These are phyloP conservation scores for Calephelis nemesis DNA, from an alignment of 1,140 invertebrate species.

Conservation along the genomic window DNA sequence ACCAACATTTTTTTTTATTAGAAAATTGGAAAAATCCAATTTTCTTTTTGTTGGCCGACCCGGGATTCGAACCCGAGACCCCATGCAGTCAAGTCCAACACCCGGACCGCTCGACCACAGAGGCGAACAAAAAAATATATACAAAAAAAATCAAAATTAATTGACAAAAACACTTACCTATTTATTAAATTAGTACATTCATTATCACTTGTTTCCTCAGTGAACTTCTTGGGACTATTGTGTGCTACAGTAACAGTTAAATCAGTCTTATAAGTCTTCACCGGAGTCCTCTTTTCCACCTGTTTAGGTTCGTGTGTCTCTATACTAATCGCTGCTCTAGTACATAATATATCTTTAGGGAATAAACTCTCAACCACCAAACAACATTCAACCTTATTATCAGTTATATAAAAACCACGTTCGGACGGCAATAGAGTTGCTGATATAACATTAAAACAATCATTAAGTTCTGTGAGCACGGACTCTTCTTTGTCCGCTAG, in stretches of 20 bases:
- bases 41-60: no score
- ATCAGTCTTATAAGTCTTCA: slow-evolving; percentile 78
- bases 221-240: slow-evolving; percentile 49
- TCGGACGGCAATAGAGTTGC: slow-evolving; percentile 68
- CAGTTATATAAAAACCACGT: slow-evolving; percentile 76
- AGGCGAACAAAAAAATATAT: no score
- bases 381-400: slow-evolving; percentile 81
- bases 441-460: slow-evolving; percentile 73
- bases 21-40: no score
- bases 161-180: slow-evolving; percentile 48
- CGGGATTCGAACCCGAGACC: no score
- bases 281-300: slow-evolving; percentile 55
- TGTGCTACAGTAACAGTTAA: slow-evolving; percentile 68
- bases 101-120: no score
- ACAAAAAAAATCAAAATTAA: background rate
- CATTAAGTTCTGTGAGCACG: slow-evolving; percentile 74
- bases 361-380: slow-evolving; percentile 78
- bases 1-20: no score
- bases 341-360: slow-evolving; percentile 80
- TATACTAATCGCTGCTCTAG: slow-evolving; percentile 77
- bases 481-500: slow-evolving; percentile 67
- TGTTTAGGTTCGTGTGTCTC: slow-evolving; percentile 62
- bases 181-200: slow-evolving; percentile 58
- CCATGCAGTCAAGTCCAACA: no score
- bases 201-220: slow-evolving; percentile 39